Evolutionary conservation across 2,113 vertebrate species (phyloP), one percentile per base, ranked within the genome.

Genomic region (Tachycineta bicolor): DNA sequence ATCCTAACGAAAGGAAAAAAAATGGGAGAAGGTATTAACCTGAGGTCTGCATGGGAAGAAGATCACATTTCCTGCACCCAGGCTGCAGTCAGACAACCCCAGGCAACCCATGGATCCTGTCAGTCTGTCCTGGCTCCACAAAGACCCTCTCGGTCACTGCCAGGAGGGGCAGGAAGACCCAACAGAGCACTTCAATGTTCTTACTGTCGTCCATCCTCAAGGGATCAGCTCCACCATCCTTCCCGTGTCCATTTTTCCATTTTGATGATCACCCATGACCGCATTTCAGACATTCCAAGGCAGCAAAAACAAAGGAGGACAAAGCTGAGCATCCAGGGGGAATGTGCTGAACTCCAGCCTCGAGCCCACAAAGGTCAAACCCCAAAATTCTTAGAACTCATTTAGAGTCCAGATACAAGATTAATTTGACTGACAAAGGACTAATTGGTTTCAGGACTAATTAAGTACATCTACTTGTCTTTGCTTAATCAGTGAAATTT

Each of bases 401-500:
- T 91, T 89, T 79, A 83, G 92, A 93, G 75, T 87, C 82, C 82
- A 93, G 90, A 80, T 47, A 37, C 23, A 70, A 90, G 93, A 96
- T 95, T 88, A 91, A 96, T 94, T 94, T 85, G 91, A 91, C 93
- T 17, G 41, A 90, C 83, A 90, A 85, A 96, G 47, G 46, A 94
- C 89, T 94, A 96, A 95, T 96, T 96, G 78, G 87, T 94, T 96
- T 93, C 81, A 89, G 87, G 84, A 96, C 93, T 95, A 97, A 97
- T 96, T 91, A 97, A 97, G 81, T 90, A 94, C 74, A 83, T 82
- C 73, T 64, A 69, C 87, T 83, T 26, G 82, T 63, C 90, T 93
- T 96, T 96, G 94, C 91, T 95, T 96, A 94, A 96, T 96, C 94
- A 96, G 94, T 93, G 78, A 91, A 96, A 97, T 96, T 87, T 96